Evolutionary conservation across 2,888 invertebrate species (phyloP).

Genomic region (Carpatolechia fugitivella): DNA sequence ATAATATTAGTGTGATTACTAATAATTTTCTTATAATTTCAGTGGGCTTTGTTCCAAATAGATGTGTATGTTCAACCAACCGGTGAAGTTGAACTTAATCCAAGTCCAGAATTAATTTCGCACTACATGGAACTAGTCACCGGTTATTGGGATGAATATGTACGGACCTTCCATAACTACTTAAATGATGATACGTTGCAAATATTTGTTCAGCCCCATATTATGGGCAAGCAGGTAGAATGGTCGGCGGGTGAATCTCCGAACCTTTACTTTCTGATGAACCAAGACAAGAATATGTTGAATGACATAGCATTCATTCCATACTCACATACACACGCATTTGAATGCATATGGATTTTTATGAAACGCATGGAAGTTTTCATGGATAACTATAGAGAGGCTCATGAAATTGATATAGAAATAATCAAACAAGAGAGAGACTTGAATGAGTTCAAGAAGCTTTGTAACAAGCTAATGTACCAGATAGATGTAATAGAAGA

Average conservation of each 20-base stretch:
- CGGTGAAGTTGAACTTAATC: constrained; percentile 75
- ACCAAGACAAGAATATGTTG: constrained; percentile 81
- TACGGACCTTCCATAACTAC: constrained; percentile 83
- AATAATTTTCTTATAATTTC: constrained; percentile 40
- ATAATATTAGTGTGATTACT: background rate
- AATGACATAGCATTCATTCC: constrained; percentile 79
- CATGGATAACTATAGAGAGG: constrained; percentile 84
- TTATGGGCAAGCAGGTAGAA: constrained; percentile 90
- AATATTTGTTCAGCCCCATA: constrained; percentile 89
- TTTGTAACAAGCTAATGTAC: constrained; percentile 83
- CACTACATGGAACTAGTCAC: constrained; percentile 81
- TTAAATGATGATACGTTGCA: constrained; percentile 84
- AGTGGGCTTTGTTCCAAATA: constrained; percentile 82
- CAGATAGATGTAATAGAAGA: constrained; percentile 84
- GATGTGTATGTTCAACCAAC: constrained; percentile 70
- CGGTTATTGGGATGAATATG: constrained; percentile 82
- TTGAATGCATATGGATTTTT: constrained; percentile 81
- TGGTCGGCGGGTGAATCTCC: constrained; percentile 87
- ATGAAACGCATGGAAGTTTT: constrained; percentile 82
- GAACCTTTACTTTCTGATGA: constrained; percentile 83
- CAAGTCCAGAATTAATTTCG: constrained; percentile 79
- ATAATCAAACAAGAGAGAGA: constrained; percentile 82
- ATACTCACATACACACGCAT: constrained; percentile 78
- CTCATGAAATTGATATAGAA: constrained; percentile 81
- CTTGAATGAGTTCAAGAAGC: constrained; percentile 81